Percentiles rank a stretch among this genome's conserved stretches.
Evolutionary conservation across 2,113 vertebrate species (phyloP).

Genomic region (Zapus hudsonius): DNA sequence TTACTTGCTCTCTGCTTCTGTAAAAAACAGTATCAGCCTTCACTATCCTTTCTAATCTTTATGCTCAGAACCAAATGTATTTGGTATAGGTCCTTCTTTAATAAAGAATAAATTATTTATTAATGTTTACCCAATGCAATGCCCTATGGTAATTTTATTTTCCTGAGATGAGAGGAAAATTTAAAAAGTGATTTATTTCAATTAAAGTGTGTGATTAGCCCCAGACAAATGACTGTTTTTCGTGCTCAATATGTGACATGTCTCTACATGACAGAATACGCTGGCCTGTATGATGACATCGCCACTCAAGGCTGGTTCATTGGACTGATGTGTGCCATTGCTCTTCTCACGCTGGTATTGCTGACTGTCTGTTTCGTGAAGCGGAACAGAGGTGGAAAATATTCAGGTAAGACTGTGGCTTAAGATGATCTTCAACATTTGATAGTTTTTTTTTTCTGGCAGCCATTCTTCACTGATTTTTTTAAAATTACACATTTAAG

Average conservation of each 20-base stretch:
- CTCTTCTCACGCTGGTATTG: conserved; percentile 93
- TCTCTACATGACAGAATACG: conserved; percentile 87
- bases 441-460: not conserved
- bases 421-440: not conserved
- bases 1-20: conserved; percentile 64
- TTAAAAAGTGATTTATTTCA: too few relatives aligned
- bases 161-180: not conserved
- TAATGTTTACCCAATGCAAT: not conserved
- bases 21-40: conserved; percentile 65
- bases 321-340: conserved; percentile 96
- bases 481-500: not conserved
- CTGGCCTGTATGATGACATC: conserved; percentile 92
- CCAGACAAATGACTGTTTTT: not conserved
- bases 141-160: not conserved
- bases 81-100: conserved; percentile 53
- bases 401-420: conserved; percentile 90
- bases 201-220: not conserved
- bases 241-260: conserved; percentile 18
- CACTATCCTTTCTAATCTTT: conserved; percentile 68
- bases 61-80: conserved; percentile 64
- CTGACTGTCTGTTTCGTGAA: conserved; percentile 96
- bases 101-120: not conserved
- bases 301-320: conserved; percentile 98
- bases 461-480: not conserved
- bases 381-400: conserved; percentile 98